phyloP scores from a whole-genome alignment of 64 coral and sea anemone genomes.

The Trachythela sp. region DNA sequence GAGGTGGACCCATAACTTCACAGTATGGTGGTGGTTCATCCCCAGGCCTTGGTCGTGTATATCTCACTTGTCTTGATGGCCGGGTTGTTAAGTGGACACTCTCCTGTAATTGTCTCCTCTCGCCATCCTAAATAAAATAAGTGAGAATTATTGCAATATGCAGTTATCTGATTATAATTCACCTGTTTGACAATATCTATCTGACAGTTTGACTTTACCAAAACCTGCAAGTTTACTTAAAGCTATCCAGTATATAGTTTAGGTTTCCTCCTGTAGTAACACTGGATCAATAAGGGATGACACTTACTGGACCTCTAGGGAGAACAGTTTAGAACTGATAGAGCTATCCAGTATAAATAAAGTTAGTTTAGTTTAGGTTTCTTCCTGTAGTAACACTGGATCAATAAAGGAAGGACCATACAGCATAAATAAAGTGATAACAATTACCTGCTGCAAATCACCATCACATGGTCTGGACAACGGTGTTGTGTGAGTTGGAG shows the following conservation, averaged over 20 bases:
- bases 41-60: not conserved
- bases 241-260: no score
- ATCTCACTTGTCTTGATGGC: not conserved
- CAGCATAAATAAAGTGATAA: not conserved
- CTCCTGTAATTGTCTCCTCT: not conserved
- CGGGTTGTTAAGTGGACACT: not conserved
- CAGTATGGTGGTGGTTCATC: not conserved
- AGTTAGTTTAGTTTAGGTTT: no score
- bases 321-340: no score
- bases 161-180: not conserved
- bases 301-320: no score
- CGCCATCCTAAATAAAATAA: not conserved
- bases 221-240: no score
- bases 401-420: no score
- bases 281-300: no score
- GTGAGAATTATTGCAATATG: not conserved
- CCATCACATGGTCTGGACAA: not conserved
- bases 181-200: not conserved
- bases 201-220: no score
- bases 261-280: no score
- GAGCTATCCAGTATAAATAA: no score
- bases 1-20: not conserved
- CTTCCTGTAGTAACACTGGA: no score
- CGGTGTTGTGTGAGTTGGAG: not conserved
- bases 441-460: not conserved